Conservation (phyloP, 2,888 invertebrate genomes). For the Eristalis tenax region DNA sequence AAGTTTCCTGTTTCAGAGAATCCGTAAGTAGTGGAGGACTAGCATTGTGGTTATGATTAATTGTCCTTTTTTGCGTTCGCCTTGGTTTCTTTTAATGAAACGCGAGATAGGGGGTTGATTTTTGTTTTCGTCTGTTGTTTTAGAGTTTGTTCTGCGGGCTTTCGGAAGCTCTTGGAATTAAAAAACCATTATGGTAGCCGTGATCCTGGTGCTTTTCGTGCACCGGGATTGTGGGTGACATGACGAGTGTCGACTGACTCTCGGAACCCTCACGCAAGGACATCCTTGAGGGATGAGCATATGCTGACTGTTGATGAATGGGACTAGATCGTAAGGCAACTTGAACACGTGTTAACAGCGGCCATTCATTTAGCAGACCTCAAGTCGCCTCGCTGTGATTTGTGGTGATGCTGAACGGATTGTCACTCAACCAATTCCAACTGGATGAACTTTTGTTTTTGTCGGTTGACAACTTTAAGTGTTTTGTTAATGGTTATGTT, state of each 20-base stretch:
- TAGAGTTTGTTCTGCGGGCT: constrained; percentile 22
- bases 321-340: background rate
- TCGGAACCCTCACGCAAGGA: background rate
- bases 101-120: constrained; percentile 35
- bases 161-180: constrained; percentile 40
- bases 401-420: background rate
- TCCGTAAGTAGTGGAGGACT: constrained; percentile 36
- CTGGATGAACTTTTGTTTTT: too few species aligned
- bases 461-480: too few species aligned
- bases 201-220: constrained; percentile 9
- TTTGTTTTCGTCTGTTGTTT: constrained; percentile 14
- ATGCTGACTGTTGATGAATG: background rate
- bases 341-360: background rate
- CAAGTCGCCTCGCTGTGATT: background rate
- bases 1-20: constrained; percentile 51
- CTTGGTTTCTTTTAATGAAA: constrained; percentile 3
- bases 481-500: too few species aligned
- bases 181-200: constrained; percentile 44
- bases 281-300: background rate
- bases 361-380: background rate
- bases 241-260: background rate
- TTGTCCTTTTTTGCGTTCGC: constrained; percentile 46
- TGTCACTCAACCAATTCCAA: too few species aligned
- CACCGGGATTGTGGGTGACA: background rate
- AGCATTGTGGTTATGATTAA: constrained; percentile 64